Evolutionary conservation across 2,797 vertebrate genomes (phyloP).

Genomic region (Paratrypauchen microcephalus): DNA sequence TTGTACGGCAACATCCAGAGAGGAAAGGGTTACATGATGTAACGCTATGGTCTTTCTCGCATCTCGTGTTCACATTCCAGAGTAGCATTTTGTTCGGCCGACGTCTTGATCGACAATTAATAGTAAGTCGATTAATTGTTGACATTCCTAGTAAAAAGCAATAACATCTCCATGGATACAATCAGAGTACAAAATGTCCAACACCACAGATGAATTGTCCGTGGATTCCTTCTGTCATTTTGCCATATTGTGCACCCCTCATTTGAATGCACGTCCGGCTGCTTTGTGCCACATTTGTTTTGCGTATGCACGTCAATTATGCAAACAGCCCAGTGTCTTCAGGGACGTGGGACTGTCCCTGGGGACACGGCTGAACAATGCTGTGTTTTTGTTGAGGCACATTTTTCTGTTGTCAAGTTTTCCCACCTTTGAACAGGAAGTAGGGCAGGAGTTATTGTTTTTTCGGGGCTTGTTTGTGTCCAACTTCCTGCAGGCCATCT

Average conservation of each 20-base stretch:
- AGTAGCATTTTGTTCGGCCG: too few relatives aligned
- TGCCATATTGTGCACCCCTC: neutral
- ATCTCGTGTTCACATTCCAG: too few relatives aligned
- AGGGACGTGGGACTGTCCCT: conserved; percentile 21
- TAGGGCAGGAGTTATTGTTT: conserved; percentile 54
- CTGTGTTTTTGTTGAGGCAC: conserved; percentile 19
- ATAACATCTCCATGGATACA: too few relatives aligned
- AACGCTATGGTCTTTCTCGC: too few relatives aligned
- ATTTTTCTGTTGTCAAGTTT: conserved; percentile 35
- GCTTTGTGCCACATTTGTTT: neutral
- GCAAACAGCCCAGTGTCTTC: conserved; percentile 14
- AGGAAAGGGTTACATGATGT: too few relatives aligned
- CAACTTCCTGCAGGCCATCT: conserved; percentile 40
- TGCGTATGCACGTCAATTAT: conserved; percentile 2
- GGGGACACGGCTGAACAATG: conserved; percentile 38
- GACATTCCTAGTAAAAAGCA: too few relatives aligned
- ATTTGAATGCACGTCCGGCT: neutral
- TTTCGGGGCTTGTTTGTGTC: conserved; percentile 44
- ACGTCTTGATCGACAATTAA: too few relatives aligned
- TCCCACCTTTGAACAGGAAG: conserved; percentile 56
- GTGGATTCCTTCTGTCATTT: too few relatives aligned
- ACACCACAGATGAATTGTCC: too few relatives aligned
- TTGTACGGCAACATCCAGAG: too few relatives aligned
- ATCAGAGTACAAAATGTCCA: too few relatives aligned
- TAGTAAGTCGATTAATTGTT: too few relatives aligned